These are phyloP conservation scores for Pseudobourletiella spinata DNA, from an alignment of 1,140 invertebrate species.

Conservation along the genomic window DNA sequence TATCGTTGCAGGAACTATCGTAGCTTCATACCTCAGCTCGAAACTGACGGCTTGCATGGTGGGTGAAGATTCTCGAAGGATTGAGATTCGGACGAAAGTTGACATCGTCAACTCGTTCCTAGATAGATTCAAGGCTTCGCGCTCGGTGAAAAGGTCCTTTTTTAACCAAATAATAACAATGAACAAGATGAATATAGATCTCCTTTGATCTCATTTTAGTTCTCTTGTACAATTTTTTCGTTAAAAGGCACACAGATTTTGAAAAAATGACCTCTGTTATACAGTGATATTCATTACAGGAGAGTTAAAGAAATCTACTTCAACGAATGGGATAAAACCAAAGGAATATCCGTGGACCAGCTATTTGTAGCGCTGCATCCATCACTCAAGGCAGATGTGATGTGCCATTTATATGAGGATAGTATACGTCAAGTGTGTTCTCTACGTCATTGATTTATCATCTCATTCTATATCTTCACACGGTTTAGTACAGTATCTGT, in stretches of 20 bases:
- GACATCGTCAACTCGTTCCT: slow-evolving; percentile 21
- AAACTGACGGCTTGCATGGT: slow-evolving; percentile 31
- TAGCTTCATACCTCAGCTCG: slow-evolving; percentile 9
- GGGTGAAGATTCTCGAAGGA: slow-evolving; percentile 26
- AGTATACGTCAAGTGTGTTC: slow-evolving; percentile 19
- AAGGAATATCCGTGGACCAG: slow-evolving; percentile 21
- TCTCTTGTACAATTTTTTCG: too few relatives aligned
- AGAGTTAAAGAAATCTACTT: slow-evolving; percentile 28
- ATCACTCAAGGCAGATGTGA: slow-evolving; percentile 27
- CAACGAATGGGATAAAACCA: slow-evolving; percentile 29
- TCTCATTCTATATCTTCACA: background rate
- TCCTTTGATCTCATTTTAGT: too few relatives aligned
- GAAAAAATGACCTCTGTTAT: too few relatives aligned
- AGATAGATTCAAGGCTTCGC: slow-evolving; percentile 12
- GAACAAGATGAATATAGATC: too few relatives aligned
- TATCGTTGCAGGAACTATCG: slow-evolving; percentile 20
- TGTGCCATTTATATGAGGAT: slow-evolving; percentile 28
- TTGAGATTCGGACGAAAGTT: slow-evolving; percentile 25
- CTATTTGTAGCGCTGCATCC: slow-evolving; percentile 27
- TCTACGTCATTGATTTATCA: too few relatives aligned
- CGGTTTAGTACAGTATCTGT: too few relatives aligned
- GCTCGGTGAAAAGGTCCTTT: slow-evolving; percentile 8
- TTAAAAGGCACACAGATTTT: too few relatives aligned
- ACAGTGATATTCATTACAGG: slow-evolving; percentile 12
- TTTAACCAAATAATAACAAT: background rate